Evolutionary conservation across 1,140 invertebrate species (phyloP), one percentile per base, ranked within the genome.

Genomic region (Phymorhynchus buccinoides): DNA sequence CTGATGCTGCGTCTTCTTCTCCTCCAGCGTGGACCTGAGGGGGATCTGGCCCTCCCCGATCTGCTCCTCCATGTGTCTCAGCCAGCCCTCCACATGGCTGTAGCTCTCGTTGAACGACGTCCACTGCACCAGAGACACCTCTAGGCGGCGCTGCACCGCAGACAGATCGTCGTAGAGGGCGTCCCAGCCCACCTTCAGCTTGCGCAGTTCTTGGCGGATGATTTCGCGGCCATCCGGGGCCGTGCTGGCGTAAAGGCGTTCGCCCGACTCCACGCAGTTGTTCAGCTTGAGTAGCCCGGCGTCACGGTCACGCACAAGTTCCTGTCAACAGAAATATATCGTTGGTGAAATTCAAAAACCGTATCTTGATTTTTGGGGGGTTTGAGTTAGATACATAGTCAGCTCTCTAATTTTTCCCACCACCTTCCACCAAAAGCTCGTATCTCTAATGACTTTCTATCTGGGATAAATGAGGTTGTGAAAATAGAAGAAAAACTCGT

Each of bases 11-110:
- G 89, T 87, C 86, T 97, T 95, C 94, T 99, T 99, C 91, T 99
- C 97, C 93, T 99, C 97, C 44, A 99, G 94, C 0, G 97, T 99
- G 0, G 97, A 96, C 91, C 96, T 96, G 0, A 98, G 92, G 90
- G 89, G 88, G 30, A 86, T 41, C 96, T 95, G 88, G 96, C 90
- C 96, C 7, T 96, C 96, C 7, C 96, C 96, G 22, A 98, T 93
- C 87, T 96, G 95, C 81, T 95, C 94, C 90, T 97, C 96, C 7
- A 96, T 95, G 68, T 95, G 94, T 37, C 95, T 95, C 68, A 99
- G 90, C 97, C 97, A 99, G 44, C 95, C 94, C 86, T 96, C 95
- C 14, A 98, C 93, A 92, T 98, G 97, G 91, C 98, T 97, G 83
- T 89, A 90, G 68, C 91, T 92, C 86, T 93, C 92, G 86, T 92